Conservation (phyloP, 2,113 vertebrate genomes). For the Mionectes macconnelli region DNA sequence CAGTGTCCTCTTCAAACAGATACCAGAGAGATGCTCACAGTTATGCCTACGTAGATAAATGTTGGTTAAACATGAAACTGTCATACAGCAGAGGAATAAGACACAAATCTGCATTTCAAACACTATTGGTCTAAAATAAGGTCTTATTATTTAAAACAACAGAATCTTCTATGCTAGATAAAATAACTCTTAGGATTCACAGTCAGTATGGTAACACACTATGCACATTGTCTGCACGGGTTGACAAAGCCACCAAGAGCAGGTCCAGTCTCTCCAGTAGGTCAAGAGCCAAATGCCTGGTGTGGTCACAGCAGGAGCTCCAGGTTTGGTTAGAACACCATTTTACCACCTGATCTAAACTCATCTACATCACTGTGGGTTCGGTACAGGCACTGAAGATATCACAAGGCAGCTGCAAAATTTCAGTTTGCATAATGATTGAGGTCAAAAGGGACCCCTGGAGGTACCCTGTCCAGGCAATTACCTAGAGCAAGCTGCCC, state of each 20-base stretch:
- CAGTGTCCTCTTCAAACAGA: slow-evolving; percentile 64
- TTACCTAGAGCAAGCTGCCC: not conserved
- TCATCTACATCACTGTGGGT: not conserved
- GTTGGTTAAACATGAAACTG: slow-evolving; percentile 53
- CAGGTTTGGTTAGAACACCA: not conserved
- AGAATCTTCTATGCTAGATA: not conserved
- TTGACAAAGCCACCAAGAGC: not conserved
- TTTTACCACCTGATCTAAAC: not conserved
- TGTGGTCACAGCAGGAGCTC: not conserved
- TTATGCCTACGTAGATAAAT: slow-evolving; percentile 45
- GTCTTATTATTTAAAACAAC: not conserved
- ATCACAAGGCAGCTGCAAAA: not conserved
- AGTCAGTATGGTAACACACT: not conserved
- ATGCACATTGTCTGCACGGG: not conserved
- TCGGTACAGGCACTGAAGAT: not conserved
- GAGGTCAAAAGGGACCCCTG: not conserved
- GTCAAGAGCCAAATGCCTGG: not conserved
- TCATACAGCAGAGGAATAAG: not conserved
- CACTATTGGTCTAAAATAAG: not conserved
- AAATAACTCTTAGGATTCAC: not conserved
- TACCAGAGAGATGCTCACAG: slow-evolving; percentile 50
- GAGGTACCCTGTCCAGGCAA: not conserved
- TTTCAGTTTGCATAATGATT: not conserved
- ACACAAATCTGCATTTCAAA: slow-evolving; percentile 6
- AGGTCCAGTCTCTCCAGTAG: not conserved